A percentile compares a stretch with the other conserved stretches of the same genome.
Evolutionary conservation across 2,888 invertebrate genomes (phyloP).

Genomic region (Tubulanus polymorphus): DNA sequence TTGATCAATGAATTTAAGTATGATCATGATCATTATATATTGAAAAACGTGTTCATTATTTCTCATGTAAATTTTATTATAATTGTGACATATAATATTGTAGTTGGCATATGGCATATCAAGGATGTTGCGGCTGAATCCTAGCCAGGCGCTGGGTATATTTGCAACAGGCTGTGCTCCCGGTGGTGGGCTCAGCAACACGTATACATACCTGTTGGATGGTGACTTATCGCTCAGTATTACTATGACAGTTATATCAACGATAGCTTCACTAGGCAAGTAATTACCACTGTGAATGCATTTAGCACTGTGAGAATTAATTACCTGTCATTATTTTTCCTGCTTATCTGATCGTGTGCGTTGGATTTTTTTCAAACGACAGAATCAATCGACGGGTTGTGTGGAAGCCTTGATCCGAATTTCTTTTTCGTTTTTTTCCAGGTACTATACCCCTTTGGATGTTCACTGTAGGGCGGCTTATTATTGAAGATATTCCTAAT

Average conservation of each 20-base stretch:
- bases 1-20: no score
- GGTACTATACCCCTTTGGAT: constrained; percentile 88
- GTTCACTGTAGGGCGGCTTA: constrained; percentile 74
- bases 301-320: no score
- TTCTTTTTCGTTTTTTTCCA: constrained; percentile 57
- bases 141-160: constrained; percentile 51
- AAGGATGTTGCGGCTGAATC: constrained; percentile 26
- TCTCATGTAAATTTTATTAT: no score
- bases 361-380: no score
- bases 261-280: constrained; percentile 77
- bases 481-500: constrained; percentile 64
- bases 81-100: no score
- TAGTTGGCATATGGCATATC: constrained; percentile 41
- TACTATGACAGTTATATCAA: constrained; percentile 90
- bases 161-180: constrained; percentile 56
- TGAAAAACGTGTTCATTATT: no score
- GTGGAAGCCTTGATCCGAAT: no score
- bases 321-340: no score
- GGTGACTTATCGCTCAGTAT: constrained; percentile 91
- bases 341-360: no score
- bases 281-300: no score
- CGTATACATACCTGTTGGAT: constrained; percentile 87
- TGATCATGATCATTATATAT: no score
- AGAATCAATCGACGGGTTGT: no score
- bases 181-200: constrained; percentile 85